phyloP scores from a whole-genome alignment of 2,113 vertebrate species.

The Falcunculus frontatus region DNA sequence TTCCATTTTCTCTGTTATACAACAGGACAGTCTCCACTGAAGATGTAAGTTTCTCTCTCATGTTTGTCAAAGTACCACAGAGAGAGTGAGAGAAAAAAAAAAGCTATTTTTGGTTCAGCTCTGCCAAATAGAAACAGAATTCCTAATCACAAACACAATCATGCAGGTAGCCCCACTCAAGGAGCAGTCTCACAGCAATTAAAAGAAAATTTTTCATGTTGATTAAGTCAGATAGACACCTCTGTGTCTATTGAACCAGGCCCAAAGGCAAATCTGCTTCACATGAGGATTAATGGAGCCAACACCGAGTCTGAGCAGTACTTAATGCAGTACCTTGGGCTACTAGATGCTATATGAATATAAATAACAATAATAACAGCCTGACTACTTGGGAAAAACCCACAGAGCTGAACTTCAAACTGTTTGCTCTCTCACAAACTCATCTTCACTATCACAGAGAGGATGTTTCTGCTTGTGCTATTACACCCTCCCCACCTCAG shows the following conservation, averaged over 20 bases:
- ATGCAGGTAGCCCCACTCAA: not conserved
- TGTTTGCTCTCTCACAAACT: not conserved
- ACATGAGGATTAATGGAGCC: not conserved
- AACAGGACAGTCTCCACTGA: not conserved
- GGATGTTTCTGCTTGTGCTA: rapidly evolving
- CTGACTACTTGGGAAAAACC: not conserved
- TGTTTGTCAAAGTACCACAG: not conserved
- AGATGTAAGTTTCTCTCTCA: not conserved
- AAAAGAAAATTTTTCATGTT: not conserved
- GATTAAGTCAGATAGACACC: not conserved
- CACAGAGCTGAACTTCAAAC: not conserved
- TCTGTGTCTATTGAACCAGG: not conserved
- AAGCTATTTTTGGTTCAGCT: not conserved
- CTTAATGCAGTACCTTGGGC: not conserved
- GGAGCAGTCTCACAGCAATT: not conserved
- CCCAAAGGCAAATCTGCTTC: not conserved
- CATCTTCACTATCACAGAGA: not conserved
- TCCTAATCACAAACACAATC: not conserved
- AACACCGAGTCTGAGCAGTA: not conserved
- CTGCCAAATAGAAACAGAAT: not conserved
- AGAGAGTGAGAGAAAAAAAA: not conserved
- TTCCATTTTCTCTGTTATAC: not conserved
- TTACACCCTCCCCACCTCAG: rapidly evolving
- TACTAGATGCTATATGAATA: not conserved
- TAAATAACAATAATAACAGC: constrained; percentile 7